Conservation (phyloP, 1,140 invertebrate species). For the Ptiloglossa arizonensis region DNA sequence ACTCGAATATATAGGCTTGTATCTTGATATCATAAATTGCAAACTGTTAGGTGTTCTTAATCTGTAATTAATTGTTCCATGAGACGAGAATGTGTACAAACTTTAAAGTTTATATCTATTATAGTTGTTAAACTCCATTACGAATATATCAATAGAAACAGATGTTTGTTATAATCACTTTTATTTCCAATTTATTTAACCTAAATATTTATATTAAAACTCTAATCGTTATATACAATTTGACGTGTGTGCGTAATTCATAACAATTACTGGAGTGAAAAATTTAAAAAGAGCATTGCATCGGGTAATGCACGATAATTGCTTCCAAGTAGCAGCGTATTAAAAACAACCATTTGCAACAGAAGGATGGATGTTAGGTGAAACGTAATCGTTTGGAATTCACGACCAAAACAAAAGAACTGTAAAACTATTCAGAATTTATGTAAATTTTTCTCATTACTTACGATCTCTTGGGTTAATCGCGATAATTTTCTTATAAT, state of each 20-base stretch:
- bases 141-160: no score
- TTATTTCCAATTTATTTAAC: no score
- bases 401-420: neutral
- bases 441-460: conserved; percentile 21
- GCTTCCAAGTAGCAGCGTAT: neutral
- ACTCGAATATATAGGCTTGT: no score
- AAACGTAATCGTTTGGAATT: neutral
- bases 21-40: no score
- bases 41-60: no score
- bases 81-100: no score
- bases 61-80: no score
- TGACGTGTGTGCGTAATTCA: neutral
- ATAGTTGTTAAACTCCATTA: no score
- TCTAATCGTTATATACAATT: neutral
- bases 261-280: neutral
- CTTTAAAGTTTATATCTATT: no score
- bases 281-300: neutral
- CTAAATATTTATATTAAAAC: neutral
- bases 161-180: no score
- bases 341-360: neutral
- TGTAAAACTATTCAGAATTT: neutral
- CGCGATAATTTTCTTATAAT: neutral
- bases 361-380: neutral
- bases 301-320: conserved; percentile 18
- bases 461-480: neutral